These are phyloP conservation scores for Morelia viridis DNA, from an alignment of 2,797 vertebrate species.

Conservation along the genomic window DNA sequence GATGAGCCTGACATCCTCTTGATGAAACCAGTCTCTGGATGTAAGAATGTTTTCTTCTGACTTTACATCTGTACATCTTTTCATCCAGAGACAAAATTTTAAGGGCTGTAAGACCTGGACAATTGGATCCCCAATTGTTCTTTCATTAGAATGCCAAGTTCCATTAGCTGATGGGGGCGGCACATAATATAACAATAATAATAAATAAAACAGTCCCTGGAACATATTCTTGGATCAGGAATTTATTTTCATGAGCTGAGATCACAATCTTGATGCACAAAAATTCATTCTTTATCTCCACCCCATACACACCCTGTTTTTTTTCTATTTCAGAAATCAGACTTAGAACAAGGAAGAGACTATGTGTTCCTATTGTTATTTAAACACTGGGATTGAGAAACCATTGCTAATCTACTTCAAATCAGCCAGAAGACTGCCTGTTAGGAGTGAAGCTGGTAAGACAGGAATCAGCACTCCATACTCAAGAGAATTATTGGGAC, in stretches of 20 bases:
- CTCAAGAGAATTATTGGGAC: background rate
- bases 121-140: background rate
- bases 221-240: background rate
- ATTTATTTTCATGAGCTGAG: background rate
- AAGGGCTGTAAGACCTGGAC: background rate
- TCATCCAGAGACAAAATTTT: background rate
- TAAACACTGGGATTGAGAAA: background rate
- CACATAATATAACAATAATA: background rate
- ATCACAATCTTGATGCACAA: background rate
- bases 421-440: background rate
- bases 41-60: conserved; percentile 27
- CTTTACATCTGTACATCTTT: background rate
- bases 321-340: background rate
- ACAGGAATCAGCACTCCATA: background rate
- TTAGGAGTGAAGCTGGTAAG: background rate
- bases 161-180: background rate
- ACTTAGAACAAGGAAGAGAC: background rate
- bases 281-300: background rate
- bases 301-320: background rate
- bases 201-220: background rate
- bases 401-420: background rate
- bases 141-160: background rate
- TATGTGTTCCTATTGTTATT: background rate
- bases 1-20: background rate
- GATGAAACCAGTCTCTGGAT: conserved; percentile 20